A percentile compares a stretch with the other conserved stretches of the same genome.
phyloP scores from a whole-genome alignment of 2,888 invertebrate species.

The Alloscopus bannaensis region DNA sequence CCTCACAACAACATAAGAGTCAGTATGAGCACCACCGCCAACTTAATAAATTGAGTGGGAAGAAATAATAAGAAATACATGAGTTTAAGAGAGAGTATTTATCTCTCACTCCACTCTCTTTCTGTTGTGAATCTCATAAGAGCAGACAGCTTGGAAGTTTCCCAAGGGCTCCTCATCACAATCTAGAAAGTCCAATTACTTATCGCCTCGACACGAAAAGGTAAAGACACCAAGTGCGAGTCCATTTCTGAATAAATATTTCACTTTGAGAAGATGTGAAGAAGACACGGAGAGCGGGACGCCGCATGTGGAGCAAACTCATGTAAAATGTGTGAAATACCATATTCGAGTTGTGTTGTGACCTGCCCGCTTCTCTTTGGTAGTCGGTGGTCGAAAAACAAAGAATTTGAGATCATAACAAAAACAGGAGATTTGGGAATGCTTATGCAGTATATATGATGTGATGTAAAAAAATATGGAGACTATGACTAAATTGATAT shows the following conservation, averaged over 20 bases:
- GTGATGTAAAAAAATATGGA: too few relatives aligned
- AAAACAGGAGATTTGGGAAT: too few relatives aligned
- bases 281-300: not conserved
- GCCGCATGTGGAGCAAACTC: not conserved
- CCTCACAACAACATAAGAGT: constrained; percentile 16
- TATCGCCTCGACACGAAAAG: too few relatives aligned
- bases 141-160: constrained; percentile 19
- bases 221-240: too few relatives aligned
- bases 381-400: not conserved
- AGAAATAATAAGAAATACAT: constrained; percentile 3
- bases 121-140: too few relatives aligned
- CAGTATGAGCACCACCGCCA: not conserved
- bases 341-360: too few relatives aligned
- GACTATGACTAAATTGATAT: too few relatives aligned
- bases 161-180: constrained; percentile 5
- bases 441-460: too few relatives aligned
- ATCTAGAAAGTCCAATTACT: constrained; percentile 13
- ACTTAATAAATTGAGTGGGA: constrained; percentile 41
- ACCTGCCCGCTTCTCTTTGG: not conserved
- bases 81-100: constrained; percentile 8
- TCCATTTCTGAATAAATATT: constrained; percentile 19
- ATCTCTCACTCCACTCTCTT: too few relatives aligned
- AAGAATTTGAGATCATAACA: too few relatives aligned
- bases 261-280: constrained; percentile 1
- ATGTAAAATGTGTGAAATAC: too few relatives aligned